Evolutionary conservation across 2,888 invertebrate species (phyloP), one percentile per base, ranked within the genome.

Genomic region (Pteria penguin): DNA sequence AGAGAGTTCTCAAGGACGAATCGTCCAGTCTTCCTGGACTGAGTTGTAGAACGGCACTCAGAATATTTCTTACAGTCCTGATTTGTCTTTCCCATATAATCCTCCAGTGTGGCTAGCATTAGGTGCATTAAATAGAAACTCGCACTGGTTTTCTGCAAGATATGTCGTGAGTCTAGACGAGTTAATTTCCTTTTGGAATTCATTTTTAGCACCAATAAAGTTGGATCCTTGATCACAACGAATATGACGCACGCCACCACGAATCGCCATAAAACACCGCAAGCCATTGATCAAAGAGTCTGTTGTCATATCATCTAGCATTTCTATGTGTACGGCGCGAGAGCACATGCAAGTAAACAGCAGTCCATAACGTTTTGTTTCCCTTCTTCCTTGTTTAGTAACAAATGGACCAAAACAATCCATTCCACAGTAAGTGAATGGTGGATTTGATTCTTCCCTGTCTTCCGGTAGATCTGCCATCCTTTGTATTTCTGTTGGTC

Each of bases 351-450:
- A 85, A 2, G 86, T 86, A 52, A 85, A 80, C 1, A 88, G 52
- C 0, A 86, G 67, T 4, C 84, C 84, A 80, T 84, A 85, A 14
- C 83, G 67, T 72, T 84, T 86, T 2, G 81, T 11, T 72, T 83
- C 84, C 57, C 80, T 84, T 0, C 86, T 79, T 24, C 86, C 83
- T 52, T 80, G 68, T 67, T 84, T 86, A 0, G 82, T 75, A 2
- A 70, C n/a, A 18, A 81, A 86, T 14, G 84, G 85, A 8, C 85
- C 86, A 72, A 87, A 87, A 71, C 81, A 85, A 61, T 87, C 84
- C 52, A 84, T 74, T 8, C 82, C 83, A 69, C 78, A 75, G 63
- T 79, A 80, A 1, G 79, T 81, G 61, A 87, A 87, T 18, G 84
- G 83, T 55, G 84, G 82, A 8, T 68, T 65, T 18, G 82, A 61